Base-by-base conservation (phyloP, 2,888 invertebrate species). In the Ennomos erosarius region DNA sequence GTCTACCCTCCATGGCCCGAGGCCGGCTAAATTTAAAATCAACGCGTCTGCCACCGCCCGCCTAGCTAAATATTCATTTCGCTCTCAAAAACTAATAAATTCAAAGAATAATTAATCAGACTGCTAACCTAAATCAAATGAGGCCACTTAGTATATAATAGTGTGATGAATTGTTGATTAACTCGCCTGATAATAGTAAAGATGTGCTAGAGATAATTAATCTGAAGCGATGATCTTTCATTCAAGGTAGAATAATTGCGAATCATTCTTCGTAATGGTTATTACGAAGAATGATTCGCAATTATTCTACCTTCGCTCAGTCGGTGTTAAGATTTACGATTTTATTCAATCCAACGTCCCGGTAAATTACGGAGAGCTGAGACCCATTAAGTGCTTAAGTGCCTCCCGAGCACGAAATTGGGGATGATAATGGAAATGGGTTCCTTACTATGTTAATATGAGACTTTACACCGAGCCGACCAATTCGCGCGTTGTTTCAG, bases 381-480 rank as follows among this genome's bases (percentile, higher is more conserved):
- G 87, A 90, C 87, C 89, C 90, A 89, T 91, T 90, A 90, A 90
- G 88, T 90, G 86, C 88, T 90, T 90, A 90, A 90, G 90, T 90
- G 90, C 89, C 89, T 86, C 84, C 84, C 87, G 86, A 89, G 90
- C 86, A 87, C 86, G 83, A 90, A 90, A 91, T 90, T 90, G 88
- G 82, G 87, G 88, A 90, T 89, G 88, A 90, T 90, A 89, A 89
- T 90, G 88, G 85, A 86, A 90, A 90, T 84, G 87, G 87, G 88
- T 85, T 84, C 82, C 87, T 87, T 82, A 87, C 86, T 85, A 87
- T 90, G 89, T 87, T 89, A 89, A 90, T 90, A 88, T 85, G 85
- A 81, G 78, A 82, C 79, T 85, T 82, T 78, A 81, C 80, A 82
- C 76, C 71, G 76, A 77, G 78, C 77, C 73, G 75, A 77, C 81